Base-by-base conservation (phyloP, 2,113 vertebrate species). In the Chloebia gouldiae region DNA sequence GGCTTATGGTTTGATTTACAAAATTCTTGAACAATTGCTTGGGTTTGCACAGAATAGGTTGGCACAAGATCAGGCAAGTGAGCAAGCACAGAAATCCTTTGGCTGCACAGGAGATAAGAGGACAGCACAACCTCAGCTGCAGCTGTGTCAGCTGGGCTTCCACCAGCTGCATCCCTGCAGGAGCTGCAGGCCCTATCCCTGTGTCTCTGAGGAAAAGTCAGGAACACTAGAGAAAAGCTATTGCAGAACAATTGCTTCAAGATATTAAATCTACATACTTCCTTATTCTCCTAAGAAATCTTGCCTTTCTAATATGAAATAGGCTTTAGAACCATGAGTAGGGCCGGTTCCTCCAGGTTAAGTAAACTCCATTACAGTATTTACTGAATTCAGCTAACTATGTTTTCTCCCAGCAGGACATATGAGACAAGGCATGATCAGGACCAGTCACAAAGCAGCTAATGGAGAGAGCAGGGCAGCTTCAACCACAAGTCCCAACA, bases 281-380 rank as follows among this genome's bases (percentile, higher is more conserved):
- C 60, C 56, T 44, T 35, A 47, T 31, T 53, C 13, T 31, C 21
- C 33, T n/a, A 27, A 40, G 37, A 84, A 81, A 56, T 12, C 28
- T 50, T 39, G n/a, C 10, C 18, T 19, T 45, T 69, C 27, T 33
- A 39, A 27, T 15, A 27, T 6, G 22, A 71, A 77, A 77, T 3
- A 59, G 10, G 1, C 13, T 16, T 11, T 5, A 45, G 7, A 76
- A 6, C 30, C 30, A 70, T 0, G 0, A 21, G 5, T 24, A 51
- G 10, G 7, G 6, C 3, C 42, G 30, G 12, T 20, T 78, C 12
- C 68, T 64, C 31, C 13, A 61, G 28, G 21, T 73, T 64, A 61
- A 70, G 20, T 28, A 47, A 91, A 45, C 2, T 6, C n/a, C 19
- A 18, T 39, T 75, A 50, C 42, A 24, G 56, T 7, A 85, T 60